Conservation (phyloP, 2,113 vertebrate genomes). For the Triplophysa tibetana region DNA sequence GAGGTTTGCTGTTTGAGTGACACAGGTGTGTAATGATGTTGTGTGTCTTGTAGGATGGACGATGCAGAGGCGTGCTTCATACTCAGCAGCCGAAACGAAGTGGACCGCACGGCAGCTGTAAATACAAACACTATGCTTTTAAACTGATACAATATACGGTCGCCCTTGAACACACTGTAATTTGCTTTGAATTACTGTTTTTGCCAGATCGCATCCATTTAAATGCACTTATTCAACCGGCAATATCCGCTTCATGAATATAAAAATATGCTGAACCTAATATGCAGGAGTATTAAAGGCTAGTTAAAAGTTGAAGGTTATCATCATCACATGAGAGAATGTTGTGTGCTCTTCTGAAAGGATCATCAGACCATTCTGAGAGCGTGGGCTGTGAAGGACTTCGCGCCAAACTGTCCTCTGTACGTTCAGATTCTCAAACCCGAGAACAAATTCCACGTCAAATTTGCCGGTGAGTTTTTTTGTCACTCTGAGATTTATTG, state of each 20-base stretch:
- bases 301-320: neutral
- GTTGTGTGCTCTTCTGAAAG: constrained; percentile 58
- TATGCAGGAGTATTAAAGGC: neutral
- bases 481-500: neutral
- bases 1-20: neutral
- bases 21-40: neutral
- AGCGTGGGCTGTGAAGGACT: constrained; percentile 98
- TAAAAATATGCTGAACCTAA: neutral
- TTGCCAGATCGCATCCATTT: too few relatives aligned
- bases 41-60: constrained; percentile 84
- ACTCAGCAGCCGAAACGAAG: constrained; percentile 95
- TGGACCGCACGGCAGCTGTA: constrained; percentile 95
- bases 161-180: too few relatives aligned
- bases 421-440: constrained; percentile 98
- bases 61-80: constrained; percentile 98
- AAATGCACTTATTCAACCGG: too few relatives aligned
- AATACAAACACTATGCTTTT: constrained; percentile 58
- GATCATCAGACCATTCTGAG: constrained; percentile 98
- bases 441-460: constrained; percentile 99
- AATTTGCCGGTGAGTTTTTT: constrained; percentile 89
- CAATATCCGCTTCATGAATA: neutral
- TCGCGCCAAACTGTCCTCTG: constrained; percentile 95
- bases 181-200: too few relatives aligned
- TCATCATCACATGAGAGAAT: neutral
- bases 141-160: too few relatives aligned